A percentile compares a stretch with the other conserved stretches of the same genome.
Evolutionary conservation across 1,140 invertebrate species (phyloP).

Genomic region (Spodoptera litura): DNA sequence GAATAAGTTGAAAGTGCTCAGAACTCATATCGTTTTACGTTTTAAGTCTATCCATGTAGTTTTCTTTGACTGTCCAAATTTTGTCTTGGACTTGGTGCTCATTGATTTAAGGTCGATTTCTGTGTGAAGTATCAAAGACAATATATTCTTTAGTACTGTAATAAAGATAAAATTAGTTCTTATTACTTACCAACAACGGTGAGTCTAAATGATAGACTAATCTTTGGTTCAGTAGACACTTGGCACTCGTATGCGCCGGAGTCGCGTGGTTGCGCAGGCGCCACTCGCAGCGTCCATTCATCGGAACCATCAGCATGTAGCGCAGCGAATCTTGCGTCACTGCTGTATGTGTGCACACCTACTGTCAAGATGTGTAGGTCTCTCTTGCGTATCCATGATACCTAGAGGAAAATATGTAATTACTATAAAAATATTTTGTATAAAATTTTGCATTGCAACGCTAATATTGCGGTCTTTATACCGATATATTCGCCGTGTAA

Average conservation of each 20-base stretch:
- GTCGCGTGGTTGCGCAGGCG: constrained; percentile 92
- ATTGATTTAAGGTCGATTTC: no score
- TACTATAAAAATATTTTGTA: not conserved
- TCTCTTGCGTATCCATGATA: constrained; percentile 91
- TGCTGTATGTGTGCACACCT: constrained; percentile 91
- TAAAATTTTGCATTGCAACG: no score
- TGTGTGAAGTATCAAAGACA: no score
- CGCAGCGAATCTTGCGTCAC: constrained; percentile 91
- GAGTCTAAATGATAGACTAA: constrained; percentile 92
- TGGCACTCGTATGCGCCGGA: constrained; percentile 94
- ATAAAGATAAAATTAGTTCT: no score
- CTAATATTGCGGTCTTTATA: no score
- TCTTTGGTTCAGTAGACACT: constrained; percentile 95
- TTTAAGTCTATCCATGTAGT: no score
- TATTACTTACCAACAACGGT: constrained; percentile 92
- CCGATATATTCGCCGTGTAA: no score
- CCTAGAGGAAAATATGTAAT: constrained; percentile 80
- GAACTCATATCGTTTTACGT: no score
- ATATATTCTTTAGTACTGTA: no score
- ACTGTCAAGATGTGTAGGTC: constrained; percentile 92
- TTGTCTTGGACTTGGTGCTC: no score
- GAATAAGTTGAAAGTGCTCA: not conserved
- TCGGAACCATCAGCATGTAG: constrained; percentile 94
- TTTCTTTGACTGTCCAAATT: no score
- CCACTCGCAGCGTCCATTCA: constrained; percentile 94